Percentiles rank a stretch among this genome's conserved stretches.
Conservation (phyloP, 2,113 vertebrate genomes). For the Actinemys pallida region DNA sequence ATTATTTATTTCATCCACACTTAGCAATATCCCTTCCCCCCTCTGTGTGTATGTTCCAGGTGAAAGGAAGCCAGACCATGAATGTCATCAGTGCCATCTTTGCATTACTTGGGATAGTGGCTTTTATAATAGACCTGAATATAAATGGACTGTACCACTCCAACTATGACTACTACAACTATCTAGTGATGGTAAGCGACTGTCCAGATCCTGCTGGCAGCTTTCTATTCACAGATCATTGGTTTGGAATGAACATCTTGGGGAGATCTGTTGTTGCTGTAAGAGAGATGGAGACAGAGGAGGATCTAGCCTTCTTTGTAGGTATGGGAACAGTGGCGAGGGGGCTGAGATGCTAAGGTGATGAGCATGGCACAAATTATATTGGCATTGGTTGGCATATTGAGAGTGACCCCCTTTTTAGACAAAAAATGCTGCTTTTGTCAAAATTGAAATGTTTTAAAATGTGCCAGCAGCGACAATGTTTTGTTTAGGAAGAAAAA, state of each 20-base stretch:
- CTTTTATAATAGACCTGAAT: conserved; percentile 66
- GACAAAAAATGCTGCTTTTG: neutral
- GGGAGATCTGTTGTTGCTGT: neutral
- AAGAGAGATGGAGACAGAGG: neutral
- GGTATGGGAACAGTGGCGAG: neutral
- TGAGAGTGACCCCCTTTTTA: neutral
- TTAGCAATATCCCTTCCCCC: neutral
- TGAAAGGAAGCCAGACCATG: conserved; percentile 67
- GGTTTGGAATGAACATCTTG: neutral
- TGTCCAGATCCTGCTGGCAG: fast-evolving
- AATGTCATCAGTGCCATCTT: conserved; percentile 68
- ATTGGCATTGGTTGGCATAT: neutral
- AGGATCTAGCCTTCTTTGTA: neutral
- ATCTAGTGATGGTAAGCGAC: neutral
- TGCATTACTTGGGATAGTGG: conserved; percentile 21
- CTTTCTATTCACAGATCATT: neutral
- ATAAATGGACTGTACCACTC: conserved; percentile 53
- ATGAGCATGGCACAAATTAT: neutral
- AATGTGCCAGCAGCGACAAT: neutral
- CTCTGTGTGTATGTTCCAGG: neutral
- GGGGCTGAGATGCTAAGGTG: neutral
- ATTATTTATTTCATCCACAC: neutral
- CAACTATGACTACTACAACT: neutral
- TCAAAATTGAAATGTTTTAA: neutral
- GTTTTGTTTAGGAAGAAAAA: neutral